Evolutionary conservation across 2,888 invertebrate species (phyloP).

Genomic region (Drosophila nigritarsus): DNA sequence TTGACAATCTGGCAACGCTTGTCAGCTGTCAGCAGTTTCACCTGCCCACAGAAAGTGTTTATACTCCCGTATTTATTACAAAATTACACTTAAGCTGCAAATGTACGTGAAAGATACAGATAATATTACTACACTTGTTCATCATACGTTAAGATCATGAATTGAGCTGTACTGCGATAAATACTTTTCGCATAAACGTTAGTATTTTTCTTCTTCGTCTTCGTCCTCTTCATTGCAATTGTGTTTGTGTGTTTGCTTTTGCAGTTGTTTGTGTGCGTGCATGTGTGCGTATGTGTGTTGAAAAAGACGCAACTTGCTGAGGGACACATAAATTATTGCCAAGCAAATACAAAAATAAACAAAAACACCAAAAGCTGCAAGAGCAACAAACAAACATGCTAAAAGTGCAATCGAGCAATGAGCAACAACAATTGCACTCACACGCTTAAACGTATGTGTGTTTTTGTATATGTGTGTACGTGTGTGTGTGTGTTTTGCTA

Average conservation of each 20-base stretch:
- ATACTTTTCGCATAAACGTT: slow-evolving; percentile 36
- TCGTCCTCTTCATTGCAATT: slow-evolving; percentile 43
- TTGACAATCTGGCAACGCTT: slow-evolving; percentile 46
- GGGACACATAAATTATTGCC: slow-evolving; percentile 9
- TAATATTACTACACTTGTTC: not conserved
- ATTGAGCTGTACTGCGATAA: not conserved
- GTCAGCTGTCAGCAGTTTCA: slow-evolving; percentile 41
- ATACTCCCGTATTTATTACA: not conserved
- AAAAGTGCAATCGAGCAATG: slow-evolving; percentile 24
- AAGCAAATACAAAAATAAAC: slow-evolving; percentile 1
- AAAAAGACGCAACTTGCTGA: slow-evolving; percentile 35
- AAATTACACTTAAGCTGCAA: not conserved
- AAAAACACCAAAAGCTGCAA: slow-evolving; percentile 12
- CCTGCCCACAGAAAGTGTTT: slow-evolving; percentile 13
- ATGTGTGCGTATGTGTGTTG: slow-evolving; percentile 13
- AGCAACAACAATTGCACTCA: slow-evolving; percentile 7
- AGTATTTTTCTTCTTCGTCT: slow-evolving; percentile 17
- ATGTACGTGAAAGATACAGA: not conserved
- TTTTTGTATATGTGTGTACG: not conserved
- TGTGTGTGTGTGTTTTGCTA: slow-evolving; percentile 1
- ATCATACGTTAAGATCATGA: not conserved
- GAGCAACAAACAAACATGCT: not conserved
- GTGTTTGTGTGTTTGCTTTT: slow-evolving; percentile 60
- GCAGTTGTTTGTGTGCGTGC: slow-evolving; percentile 42
- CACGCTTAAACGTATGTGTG: not conserved